Conservation (phyloP, 2,888 invertebrate genomes). For the Allacma fusca region DNA sequence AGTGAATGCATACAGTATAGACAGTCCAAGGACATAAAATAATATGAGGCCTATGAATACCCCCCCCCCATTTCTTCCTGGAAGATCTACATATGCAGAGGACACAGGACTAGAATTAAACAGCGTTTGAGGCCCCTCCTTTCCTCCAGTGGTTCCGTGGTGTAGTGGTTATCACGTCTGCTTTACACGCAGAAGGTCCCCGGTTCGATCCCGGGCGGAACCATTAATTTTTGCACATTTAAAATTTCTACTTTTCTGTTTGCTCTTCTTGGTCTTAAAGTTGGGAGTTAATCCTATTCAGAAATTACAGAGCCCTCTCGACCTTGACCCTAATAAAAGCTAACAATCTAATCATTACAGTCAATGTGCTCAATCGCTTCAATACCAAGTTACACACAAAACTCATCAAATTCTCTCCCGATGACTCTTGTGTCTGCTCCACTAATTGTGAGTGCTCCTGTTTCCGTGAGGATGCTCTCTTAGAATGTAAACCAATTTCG, state of each 20-base stretch:
- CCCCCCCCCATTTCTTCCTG: too few relatives aligned
- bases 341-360: too few relatives aligned
- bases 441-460: conserved; percentile 27
- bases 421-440: conserved; percentile 30
- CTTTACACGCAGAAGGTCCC: conserved; percentile 60
- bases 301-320: too few relatives aligned
- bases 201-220: conserved; percentile 58
- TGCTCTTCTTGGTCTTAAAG: too few relatives aligned
- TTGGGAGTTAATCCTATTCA: too few relatives aligned
- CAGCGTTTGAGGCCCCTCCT: neutral
- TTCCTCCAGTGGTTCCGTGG: conserved; percentile 50
- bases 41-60: too few relatives aligned
- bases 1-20: too few relatives aligned
- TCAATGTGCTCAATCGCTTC: conserved; percentile 28
- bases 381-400: conserved; percentile 19
- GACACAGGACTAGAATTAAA: neutral
- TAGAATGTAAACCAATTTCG: neutral
- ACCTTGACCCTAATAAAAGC: too few relatives aligned
- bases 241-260: too few relatives aligned
- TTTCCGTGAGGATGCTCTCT: neutral
- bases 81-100: neutral
- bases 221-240: conserved; percentile 47
- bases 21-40: too few relatives aligned
- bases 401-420: conserved; percentile 29
- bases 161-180: conserved; percentile 61